phyloP scores from a whole-genome alignment of 2,797 vertebrate genomes.

The Zalophus californianus region DNA sequence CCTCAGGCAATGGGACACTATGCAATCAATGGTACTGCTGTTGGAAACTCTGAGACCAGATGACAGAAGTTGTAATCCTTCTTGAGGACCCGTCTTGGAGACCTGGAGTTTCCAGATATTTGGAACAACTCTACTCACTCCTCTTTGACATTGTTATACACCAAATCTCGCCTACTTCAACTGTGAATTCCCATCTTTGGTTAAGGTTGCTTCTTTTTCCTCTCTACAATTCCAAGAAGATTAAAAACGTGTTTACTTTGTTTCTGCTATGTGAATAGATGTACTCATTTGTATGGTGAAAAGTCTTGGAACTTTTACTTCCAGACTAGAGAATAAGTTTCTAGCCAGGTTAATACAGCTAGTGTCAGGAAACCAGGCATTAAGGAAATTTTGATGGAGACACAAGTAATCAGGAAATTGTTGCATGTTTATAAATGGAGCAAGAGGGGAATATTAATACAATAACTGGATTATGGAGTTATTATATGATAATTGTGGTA shows the following conservation, averaged over 20 bases:
- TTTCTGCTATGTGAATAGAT: neutral
- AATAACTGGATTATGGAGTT: neutral
- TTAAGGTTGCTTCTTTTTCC: neutral
- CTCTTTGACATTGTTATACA: neutral
- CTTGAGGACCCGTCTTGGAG: neutral
- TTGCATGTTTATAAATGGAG: neutral
- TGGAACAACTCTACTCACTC: neutral
- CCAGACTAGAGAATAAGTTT: neutral
- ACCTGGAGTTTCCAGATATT: neutral
- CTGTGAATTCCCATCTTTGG: neutral
- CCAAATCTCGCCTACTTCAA: neutral
- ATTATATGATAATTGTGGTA: neutral
- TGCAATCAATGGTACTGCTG: neutral
- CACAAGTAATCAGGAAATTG: neutral
- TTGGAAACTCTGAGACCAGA: neutral
- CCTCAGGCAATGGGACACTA: neutral
- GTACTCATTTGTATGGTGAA: neutral
- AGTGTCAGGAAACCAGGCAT: neutral
- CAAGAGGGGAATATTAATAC: neutral
- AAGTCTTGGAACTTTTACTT: neutral
- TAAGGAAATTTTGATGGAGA: neutral
- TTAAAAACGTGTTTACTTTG: neutral
- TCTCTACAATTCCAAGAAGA: neutral
- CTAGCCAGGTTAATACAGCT: neutral
- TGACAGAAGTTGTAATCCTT: neutral